A percentile compares a stretch with the other conserved stretches of the same genome.
These are phyloP conservation scores for Hypselothyrea guttata DNA, from an alignment of 2,888 invertebrate species.

Conservation along the genomic window DNA sequence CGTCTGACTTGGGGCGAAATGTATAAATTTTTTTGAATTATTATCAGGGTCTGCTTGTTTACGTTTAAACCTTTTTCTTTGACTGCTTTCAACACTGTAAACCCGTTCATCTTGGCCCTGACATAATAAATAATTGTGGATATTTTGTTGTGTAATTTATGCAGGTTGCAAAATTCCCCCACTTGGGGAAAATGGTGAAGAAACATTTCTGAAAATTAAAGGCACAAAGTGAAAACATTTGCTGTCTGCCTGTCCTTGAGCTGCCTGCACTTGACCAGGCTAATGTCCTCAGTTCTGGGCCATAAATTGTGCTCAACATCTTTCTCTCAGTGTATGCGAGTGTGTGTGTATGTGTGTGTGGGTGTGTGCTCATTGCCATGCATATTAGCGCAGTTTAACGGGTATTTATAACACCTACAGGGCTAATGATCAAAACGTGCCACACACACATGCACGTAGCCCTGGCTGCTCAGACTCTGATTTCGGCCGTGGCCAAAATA, in stretches of 20 bases:
- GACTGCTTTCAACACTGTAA: constrained; percentile 52
- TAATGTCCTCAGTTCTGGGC: constrained; percentile 34
- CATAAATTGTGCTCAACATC: constrained; percentile 63
- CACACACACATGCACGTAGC: constrained; percentile 43
- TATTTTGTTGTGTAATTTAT: constrained; percentile 57
- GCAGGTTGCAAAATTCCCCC: constrained; percentile 39
- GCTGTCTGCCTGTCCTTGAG: constrained; percentile 21
- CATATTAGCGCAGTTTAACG: constrained; percentile 63
- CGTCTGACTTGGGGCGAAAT: constrained; percentile 30
- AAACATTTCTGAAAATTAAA: not conserved
- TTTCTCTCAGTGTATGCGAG: constrained; percentile 25
- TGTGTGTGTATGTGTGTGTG: constrained; percentile 1
- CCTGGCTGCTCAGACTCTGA: constrained; percentile 9
- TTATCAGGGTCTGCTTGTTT: constrained; percentile 39
- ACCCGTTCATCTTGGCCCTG: constrained; percentile 31
- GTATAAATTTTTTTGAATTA: constrained; percentile 65
- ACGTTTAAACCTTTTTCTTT: constrained; percentile 49
- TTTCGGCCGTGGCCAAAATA: constrained; percentile 31
- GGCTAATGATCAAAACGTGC: constrained; percentile 74
- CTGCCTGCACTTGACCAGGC: constrained; percentile 47
- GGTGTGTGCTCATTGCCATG: constrained; percentile 32
- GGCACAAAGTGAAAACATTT: constrained; percentile 5
- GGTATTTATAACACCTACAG: constrained; percentile 69
- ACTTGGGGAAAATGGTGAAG: constrained; percentile 15
- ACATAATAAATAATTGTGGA: constrained; percentile 62